Evolutionary conservation across 1,140 invertebrate genomes (phyloP).

Genomic region (Zaprionus ghesquierei): DNA sequence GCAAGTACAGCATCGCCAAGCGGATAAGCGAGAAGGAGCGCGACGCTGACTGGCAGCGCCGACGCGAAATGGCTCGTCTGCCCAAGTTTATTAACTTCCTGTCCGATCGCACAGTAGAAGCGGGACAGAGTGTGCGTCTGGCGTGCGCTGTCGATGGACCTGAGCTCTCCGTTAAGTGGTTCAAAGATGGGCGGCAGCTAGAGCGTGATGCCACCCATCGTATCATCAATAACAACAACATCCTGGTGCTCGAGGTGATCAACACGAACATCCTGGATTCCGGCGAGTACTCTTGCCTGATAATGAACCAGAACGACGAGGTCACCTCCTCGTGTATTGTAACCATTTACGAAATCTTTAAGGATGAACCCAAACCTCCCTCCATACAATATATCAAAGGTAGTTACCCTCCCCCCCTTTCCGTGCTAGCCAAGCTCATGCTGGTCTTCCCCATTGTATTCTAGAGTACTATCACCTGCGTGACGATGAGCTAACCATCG

Average conservation of each 20-base stretch:
- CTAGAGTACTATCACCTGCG: constrained; percentile 81
- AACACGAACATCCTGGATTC: constrained; percentile 86
- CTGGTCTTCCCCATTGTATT: constrained; percentile 22
- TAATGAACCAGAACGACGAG: constrained; percentile 89
- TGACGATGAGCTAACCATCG: constrained; percentile 80
- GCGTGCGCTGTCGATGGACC: constrained; percentile 93
- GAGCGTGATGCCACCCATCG: constrained; percentile 84
- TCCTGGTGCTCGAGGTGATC: constrained; percentile 90
- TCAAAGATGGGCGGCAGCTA: constrained; percentile 88
- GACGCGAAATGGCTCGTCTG: constrained; percentile 68
- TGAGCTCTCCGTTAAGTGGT: constrained; percentile 92
- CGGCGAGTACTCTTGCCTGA: constrained; percentile 89
- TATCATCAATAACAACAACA: constrained; percentile 86
- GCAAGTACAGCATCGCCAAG: constrained; percentile 77
- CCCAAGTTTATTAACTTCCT: constrained; percentile 85
- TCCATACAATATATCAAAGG: constrained; percentile 80
- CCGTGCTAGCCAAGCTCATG: neutral
- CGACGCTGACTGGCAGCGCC: constrained; percentile 79
- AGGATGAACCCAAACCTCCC: constrained; percentile 81
- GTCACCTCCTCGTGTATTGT: constrained; percentile 86
- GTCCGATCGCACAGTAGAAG: constrained; percentile 89
- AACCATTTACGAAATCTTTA: constrained; percentile 81
- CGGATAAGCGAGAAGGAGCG: constrained; percentile 74
- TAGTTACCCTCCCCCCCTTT: constrained; percentile 25
- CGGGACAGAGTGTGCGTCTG: constrained; percentile 89